These are phyloP conservation scores for Cherax quadricarinatus DNA, from an alignment of 1,140 invertebrate genomes.

Conservation along the genomic window DNA sequence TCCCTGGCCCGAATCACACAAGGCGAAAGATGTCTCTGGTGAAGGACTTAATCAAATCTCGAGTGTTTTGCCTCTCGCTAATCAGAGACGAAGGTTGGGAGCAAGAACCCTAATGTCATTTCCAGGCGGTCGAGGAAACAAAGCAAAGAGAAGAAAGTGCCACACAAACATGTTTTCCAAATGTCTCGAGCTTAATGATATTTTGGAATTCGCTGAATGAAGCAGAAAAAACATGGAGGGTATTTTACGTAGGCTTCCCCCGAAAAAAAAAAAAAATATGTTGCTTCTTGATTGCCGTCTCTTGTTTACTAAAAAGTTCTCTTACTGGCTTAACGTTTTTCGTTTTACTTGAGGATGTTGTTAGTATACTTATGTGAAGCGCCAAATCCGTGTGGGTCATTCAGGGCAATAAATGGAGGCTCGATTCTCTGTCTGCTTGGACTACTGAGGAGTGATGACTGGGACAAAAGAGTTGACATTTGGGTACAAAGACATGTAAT, in stretches of 20 bases:
- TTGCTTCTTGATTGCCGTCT: neutral
- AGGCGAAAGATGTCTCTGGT: constrained; percentile 59
- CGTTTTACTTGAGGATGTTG: too few species aligned
- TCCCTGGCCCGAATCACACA: constrained; percentile 45
- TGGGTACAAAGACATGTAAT: too few species aligned
- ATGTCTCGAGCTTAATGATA: constrained; percentile 28
- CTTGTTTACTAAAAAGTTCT: too few species aligned
- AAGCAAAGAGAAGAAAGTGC: constrained; percentile 44
- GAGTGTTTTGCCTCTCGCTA: constrained; percentile 64
- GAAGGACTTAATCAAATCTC: constrained; percentile 69
- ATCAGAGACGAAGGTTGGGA: constrained; percentile 65
- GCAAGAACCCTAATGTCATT: constrained; percentile 69
- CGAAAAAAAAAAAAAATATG: neutral
- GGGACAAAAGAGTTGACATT: too few species aligned
- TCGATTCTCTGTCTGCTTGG: too few species aligned
- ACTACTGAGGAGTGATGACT: too few species aligned
- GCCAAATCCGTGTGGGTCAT: neutral
- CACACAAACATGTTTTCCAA: constrained; percentile 67
- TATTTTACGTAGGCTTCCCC: neutral
- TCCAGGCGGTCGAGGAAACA: constrained; percentile 57
- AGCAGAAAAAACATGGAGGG: neutral
- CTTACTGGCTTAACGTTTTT: too few species aligned
- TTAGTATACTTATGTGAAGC: too few species aligned
- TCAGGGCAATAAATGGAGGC: too few species aligned
- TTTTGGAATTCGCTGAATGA: neutral